These are phyloP conservation scores for Apis florea DNA, from an alignment of 1,140 invertebrate genomes.

Conservation along the genomic window DNA sequence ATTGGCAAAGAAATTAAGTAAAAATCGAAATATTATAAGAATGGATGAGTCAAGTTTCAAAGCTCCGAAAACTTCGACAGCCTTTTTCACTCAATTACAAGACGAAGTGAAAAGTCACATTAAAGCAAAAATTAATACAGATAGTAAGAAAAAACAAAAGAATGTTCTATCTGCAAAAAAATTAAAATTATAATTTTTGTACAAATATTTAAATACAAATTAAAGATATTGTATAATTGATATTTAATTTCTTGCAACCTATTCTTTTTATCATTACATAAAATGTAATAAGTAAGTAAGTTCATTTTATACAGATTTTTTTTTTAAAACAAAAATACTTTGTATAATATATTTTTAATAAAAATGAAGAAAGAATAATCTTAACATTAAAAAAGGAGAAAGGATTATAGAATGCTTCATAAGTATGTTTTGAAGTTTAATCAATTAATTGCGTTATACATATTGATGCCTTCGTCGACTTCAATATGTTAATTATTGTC, in stretches of 20 bases:
- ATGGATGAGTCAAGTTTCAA: conserved; percentile 80
- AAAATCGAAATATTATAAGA: conserved; percentile 84
- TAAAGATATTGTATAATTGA: not conserved
- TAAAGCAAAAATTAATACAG: conserved; percentile 72
- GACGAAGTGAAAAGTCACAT: conserved; percentile 84
- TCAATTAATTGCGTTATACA: conserved; percentile 50
- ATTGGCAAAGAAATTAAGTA: conserved; percentile 82
- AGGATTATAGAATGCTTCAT: conserved; percentile 19
- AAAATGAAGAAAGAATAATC: not conserved
- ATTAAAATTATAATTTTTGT: conserved; percentile 79
- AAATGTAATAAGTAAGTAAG: too few relatives aligned
- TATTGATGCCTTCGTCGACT: conserved; percentile 53
- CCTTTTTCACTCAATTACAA: conserved; percentile 91
- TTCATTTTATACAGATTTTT: too few relatives aligned
- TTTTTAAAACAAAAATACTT: not conserved
- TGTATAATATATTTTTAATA: not conserved
- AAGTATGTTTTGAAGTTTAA: conserved; percentile 44
- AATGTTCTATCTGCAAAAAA: conserved; percentile 75
- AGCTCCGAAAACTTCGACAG: conserved; percentile 88
- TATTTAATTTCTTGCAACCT: not conserved
- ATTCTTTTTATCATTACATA: too few relatives aligned
- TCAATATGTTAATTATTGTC: conserved; percentile 64
- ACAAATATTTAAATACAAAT: conserved; percentile 38
- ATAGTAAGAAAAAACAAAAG: conserved; percentile 73
- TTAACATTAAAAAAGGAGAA: conserved; percentile 19